Percentiles rank a stretch among this genome's conserved stretches.
Conservation (phyloP, 2,888 invertebrate species). For the Plebejus melissa region DNA sequence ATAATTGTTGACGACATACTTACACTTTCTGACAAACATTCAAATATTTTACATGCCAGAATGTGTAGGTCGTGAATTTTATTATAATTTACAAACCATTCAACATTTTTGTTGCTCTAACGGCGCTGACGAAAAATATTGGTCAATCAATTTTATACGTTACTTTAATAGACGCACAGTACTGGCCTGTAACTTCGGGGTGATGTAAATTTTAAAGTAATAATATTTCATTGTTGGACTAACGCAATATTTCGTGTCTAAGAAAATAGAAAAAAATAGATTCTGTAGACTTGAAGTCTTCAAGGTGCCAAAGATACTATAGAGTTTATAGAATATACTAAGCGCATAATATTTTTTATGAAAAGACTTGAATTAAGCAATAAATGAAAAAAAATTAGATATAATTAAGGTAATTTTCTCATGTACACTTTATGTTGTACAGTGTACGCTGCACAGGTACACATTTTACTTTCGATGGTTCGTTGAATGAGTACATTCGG, state of each 20-base stretch:
- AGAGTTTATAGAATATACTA: background rate
- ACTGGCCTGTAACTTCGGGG: background rate
- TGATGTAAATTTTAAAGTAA: slow-evolving; percentile 20
- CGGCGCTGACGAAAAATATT: slow-evolving; percentile 1
- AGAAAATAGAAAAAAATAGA: background rate
- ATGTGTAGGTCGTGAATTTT: background rate
- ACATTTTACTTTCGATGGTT: slow-evolving; percentile 69
- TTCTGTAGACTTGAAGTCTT: background rate
- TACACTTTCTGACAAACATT: slow-evolving; percentile 17
- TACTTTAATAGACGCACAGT: background rate
- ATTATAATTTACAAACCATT: background rate
- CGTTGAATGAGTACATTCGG: slow-evolving; percentile 66
- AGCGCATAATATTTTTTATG: background rate
- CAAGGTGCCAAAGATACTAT: background rate
- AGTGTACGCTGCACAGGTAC: background rate
- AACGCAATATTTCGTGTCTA: slow-evolving; percentile 17
- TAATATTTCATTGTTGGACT: slow-evolving; percentile 3
- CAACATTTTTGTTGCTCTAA: background rate
- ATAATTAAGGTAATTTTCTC: slow-evolving; percentile 5
- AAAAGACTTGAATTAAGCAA: background rate
- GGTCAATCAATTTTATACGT: background rate
- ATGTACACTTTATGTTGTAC: background rate
- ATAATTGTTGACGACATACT: slow-evolving; percentile 18
- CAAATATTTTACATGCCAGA: background rate
- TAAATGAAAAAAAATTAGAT: background rate